Evolutionary conservation across 2,113 vertebrate species (phyloP), one percentile per base, ranked within the genome.

Genomic region (Acrocephalus kingi): DNA sequence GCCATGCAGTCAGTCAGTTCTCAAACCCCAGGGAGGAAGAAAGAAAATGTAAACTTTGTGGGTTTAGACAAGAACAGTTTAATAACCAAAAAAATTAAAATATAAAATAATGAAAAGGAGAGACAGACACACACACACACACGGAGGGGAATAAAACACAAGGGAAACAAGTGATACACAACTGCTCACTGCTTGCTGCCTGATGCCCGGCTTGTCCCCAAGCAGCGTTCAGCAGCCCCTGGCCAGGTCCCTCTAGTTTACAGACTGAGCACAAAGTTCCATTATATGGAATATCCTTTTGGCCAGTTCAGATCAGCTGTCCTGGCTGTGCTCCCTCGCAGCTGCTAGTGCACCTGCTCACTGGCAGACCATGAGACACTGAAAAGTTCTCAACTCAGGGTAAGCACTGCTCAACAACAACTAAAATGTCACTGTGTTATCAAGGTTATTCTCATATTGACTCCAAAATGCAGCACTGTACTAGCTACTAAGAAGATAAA

Each of bases 151-250:
- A 58, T 23, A 45, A 81, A 81, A 59, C 33, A 1, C 16, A 58
- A 39, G 37, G 33, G 19, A 67, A 81, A 67, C 10, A 45, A 39
- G 27, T 11, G 23, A 89, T 28, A 27, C 37, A 23, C 18, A 81
- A 37, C 3, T 81, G 68, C 33, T 43, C 19, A 17, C 27, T 37
- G 45, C 18, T 28, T 59, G 37, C 27, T 45, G 46, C 45, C 45
- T 39, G 45, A 67, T 35, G 13, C 18, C 52, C 45, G 45, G 45
- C 19, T 18, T 0, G 0, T 28, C 7, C 15, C 7, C 22, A 37
- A 23, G 59, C 37, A 37, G 31, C 9, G 15, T 27, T 37, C 27
- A 43, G 14, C 17, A 72, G 31, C 9, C 5, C 35, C 37, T 28
- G 13, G 45, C 45, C 61, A 89, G 30, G 16, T 39, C 23, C 5